phyloP scores from a whole-genome alignment of 2,888 invertebrate genomes.

The Cylindroiulus punctatus region DNA sequence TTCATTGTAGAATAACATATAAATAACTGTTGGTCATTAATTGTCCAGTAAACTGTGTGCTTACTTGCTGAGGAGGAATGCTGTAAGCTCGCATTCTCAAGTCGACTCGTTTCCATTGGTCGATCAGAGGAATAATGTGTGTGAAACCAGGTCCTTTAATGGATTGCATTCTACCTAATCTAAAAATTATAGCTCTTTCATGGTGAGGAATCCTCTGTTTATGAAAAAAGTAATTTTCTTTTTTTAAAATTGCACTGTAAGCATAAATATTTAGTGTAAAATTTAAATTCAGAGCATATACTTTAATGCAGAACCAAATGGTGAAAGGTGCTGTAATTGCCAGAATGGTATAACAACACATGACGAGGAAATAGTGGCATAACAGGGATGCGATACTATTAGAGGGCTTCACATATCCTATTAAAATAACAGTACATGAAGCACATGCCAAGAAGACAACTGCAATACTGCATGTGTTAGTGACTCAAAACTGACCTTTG shows the following conservation, averaged over 20 bases:
- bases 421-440: not conserved
- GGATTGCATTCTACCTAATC: conserved; percentile 56
- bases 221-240: conserved; percentile 19
- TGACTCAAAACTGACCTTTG: not conserved
- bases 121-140: conserved; percentile 54
- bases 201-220: conserved; percentile 50
- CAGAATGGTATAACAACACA: conserved; percentile 41
- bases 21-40: not conserved
- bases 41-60: not conserved
- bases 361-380: conserved; percentile 17
- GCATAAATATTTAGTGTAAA: no score
- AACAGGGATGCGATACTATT: not conserved
- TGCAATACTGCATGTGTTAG: not conserved
- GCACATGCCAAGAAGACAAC: no score
- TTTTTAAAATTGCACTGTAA: no score
- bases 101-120: conserved; percentile 51
- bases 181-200: conserved; percentile 56
- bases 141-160: conserved; percentile 56
- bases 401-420: not conserved
- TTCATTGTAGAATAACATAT: not conserved
- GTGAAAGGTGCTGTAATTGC: conserved; percentile 48
- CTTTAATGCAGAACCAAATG: conserved; percentile 53
- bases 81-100: conserved; percentile 56
- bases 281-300: not conserved
- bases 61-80: conserved; percentile 57